Evolutionary conservation across 1,140 invertebrate species (phyloP), one percentile per base, ranked within the genome.

Genomic region (Dendroctonus ponderosae): DNA sequence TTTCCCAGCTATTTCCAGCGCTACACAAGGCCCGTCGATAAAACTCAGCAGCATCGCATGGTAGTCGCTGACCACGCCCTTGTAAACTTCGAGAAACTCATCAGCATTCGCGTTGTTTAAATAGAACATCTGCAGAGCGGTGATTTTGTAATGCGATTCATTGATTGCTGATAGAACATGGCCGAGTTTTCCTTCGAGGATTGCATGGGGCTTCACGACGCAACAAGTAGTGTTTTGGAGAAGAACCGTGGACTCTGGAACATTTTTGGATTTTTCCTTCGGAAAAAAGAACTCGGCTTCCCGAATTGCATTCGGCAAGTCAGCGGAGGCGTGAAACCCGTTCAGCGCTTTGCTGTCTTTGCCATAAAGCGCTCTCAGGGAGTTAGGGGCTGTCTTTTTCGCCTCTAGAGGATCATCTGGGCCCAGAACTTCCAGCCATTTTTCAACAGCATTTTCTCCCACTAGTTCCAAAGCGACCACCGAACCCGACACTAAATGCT

Each of bases 61-160:
- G 79, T 92, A 95, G 75, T 95, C 91, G 6, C 86, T 83, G 7
- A 94, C 82, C 62, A 96, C 88, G n/a, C 91, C 91, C 79, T 94
- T 94, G 78, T 98, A 98, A 11, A 97, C 88, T 82, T 97, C 94
- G 76, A 91, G 87, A 82, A 97, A 96, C 79, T 96, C 92, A 75
- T 92, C 91, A 38, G 91, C 91, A 79, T 94, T 90, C 5, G 87
- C 82, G 70, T 86, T 84, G 69, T 91, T 90, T 71, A 96, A 81
- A 69, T 88, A 82, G 72, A 91, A 87, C 85, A 92, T 88, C 77
- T 91, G 86, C 42, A 95, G 79, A 5, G 90, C 92, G 4, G 89
- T 88, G 11, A 98, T 86, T 48, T 85, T 81, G 75, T 90, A 97
- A 6, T 87, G 87, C 49, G 85, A 85, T 56, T 89, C 85, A 51